Evolutionary conservation across 2,888 invertebrate species (phyloP).

Genomic region (Microchrysa polita): DNA sequence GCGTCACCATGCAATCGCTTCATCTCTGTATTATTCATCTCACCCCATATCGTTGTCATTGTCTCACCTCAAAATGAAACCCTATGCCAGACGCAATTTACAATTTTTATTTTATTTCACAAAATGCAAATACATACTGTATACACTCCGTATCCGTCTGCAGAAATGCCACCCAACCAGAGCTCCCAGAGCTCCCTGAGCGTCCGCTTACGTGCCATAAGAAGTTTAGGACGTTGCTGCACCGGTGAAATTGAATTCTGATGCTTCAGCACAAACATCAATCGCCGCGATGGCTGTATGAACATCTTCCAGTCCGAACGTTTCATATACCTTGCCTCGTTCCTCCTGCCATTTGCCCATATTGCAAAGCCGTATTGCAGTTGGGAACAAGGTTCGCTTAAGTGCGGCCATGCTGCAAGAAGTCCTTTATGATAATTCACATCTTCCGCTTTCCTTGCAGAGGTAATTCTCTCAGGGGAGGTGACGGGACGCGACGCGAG

Average conservation of each 20-base stretch:
- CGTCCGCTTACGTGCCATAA: conserved; percentile 2
- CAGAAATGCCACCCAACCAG: background rate
- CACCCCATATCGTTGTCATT: background rate
- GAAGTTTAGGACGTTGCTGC: conserved; percentile 27
- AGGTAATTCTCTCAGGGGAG: background rate
- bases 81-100: background rate
- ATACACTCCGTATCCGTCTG: background rate
- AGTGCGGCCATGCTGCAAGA: conserved; percentile 42
- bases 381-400: conserved; percentile 46
- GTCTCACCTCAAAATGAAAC: background rate
- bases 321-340: background rate
- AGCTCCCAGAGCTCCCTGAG: too few species aligned
- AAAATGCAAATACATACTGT: conserved; percentile 7
- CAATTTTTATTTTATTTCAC: conserved; percentile 5
- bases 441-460: conserved; percentile 34
- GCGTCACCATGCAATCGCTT: too few species aligned
- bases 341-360: conserved; percentile 40
- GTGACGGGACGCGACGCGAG: background rate
- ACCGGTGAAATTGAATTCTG: conserved; percentile 43
- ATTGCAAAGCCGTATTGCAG: conserved; percentile 45
- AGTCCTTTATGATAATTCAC: conserved; percentile 43
- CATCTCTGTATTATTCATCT: too few species aligned
- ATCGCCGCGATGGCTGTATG: conserved; percentile 27
- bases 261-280: conserved; percentile 43
- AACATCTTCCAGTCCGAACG: background rate